Conservation (phyloP, 2,113 vertebrate genomes). For the Galemys pyrenaicus region DNA sequence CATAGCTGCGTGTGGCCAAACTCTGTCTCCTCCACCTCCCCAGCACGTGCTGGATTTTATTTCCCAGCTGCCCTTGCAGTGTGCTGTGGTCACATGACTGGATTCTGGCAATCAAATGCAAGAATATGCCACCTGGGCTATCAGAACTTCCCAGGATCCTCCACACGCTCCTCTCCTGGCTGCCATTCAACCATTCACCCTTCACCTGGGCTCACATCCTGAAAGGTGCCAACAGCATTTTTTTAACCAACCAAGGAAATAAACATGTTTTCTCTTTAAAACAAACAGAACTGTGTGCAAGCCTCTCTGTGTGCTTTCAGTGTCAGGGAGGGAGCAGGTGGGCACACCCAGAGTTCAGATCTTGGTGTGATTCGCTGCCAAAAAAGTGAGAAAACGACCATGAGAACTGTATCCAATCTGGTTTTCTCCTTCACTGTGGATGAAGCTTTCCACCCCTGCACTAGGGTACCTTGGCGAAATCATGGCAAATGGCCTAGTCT, state of each 20-base stretch:
- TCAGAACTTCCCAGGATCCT: neutral
- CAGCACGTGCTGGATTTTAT: neutral
- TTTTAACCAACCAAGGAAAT: neutral
- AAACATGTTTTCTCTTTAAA: slow-evolving; percentile 9
- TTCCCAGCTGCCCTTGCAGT: neutral
- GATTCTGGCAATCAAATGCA: neutral
- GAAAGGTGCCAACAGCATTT: neutral
- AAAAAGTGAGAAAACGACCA: neutral
- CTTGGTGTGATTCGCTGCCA: too few relatives aligned
- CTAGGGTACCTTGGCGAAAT: neutral
- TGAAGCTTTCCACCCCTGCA: neutral
- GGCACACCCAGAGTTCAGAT: neutral
- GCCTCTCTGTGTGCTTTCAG: neutral
- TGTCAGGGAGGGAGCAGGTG: neutral
- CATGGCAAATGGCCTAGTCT: neutral
- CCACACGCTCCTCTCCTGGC: neutral
- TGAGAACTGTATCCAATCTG: neutral
- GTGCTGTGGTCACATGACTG: neutral
- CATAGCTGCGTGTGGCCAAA: neutral
- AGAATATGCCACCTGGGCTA: neutral
- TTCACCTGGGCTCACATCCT: neutral
- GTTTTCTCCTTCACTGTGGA: neutral
- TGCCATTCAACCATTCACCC: neutral
- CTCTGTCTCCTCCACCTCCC: neutral
- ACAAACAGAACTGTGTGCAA: neutral